Evolutionary conservation across 2,797 vertebrate species (phyloP), one percentile per base, ranked within the genome.

Genomic region (Thripadectes ignobilis): DNA sequence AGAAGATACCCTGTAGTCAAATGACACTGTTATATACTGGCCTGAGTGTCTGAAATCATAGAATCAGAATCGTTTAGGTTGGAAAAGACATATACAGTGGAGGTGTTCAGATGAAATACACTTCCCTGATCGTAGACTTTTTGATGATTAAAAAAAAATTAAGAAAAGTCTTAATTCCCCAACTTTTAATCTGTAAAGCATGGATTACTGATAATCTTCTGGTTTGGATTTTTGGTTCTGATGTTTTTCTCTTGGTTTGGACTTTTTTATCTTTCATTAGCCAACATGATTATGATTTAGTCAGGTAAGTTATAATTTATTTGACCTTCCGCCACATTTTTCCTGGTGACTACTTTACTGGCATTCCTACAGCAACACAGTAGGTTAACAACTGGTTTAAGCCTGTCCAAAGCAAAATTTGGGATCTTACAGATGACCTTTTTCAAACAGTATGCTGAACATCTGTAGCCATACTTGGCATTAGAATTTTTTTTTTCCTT

Each of bases 401-500:
- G 73, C 17, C 61, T 48, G 18, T 63, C 48, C 54, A 54, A 67
- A 30, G 6, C 85, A 95, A 75, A 79, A 67, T 49, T 85, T 84
- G 14, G 49, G 14, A 43, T 65, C 26, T n/a, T 41, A 48, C 41
- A 63, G 38, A 38, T 24, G 46, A 54, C 29, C 45, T 91, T 94
- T 92, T 21, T 32, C 43, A 46, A 82, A 76, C 26, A 41, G 10
- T 30, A 14, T 69, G 74, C 81, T 80, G 55, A 92, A 90, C 65
- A 83, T 92, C 48, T 38, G 29, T 67, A 81, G 54, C 45, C 59
- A 36, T 48, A 89, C 59, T 79, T 92, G 73, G 84, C 55, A 93
- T 92, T 27, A 46, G 13, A 57, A 57, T 34, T 23, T 10, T 88
- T 49, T n/a, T n/a, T n/a, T 87, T 94, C 89, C n/a, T 83, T 98